Base-by-base conservation (phyloP, 2,113 vertebrate species). In the Eurypyga helias region DNA sequence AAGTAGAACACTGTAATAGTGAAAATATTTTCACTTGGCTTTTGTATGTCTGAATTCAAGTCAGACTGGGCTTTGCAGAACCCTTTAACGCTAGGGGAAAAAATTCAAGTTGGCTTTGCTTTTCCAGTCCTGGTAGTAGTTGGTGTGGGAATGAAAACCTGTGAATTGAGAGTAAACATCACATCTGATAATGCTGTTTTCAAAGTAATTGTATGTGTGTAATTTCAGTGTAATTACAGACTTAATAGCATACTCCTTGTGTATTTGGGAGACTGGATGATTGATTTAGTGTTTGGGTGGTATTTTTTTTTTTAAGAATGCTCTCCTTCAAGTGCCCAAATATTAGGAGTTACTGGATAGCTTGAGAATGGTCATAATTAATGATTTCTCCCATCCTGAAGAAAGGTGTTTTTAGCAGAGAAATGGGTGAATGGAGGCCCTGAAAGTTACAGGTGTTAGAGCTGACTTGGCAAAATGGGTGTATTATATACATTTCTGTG, bases 171-270 rank as follows among this genome's bases (percentile, higher is more conserved):
- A 94, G 58, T 82, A 92, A 97, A 72, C 58, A 31, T 3, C 23
- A 72, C 70, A 79, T 78, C 72, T 91, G 7, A 61, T 91, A 87
- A 43, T 89, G 51, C 16, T 81, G 25, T 93, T 92, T 95, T 96
- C 77, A 76, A 91, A 91, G 77, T 29, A 61, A 54, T 73, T 93
- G 16, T 69, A 45, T 48, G 25, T 72, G 41, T 41, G 41, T 41
- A 41, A 41, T 41, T 41, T 41, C 41, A 41, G 12, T 41, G 24
- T 72, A 84, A 69, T 95, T 77, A 60, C 21, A 60, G 78, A 45
- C 33, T 77, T 89, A 78, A 64, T 20, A 83, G 58, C 26, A 10
- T 92, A 14, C 36, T 79, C 11, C 24, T 28, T 49, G 6, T 54
- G 43, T 28, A 14, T 71, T 90, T 75, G 67, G 26, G 26, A 75